Conservation (phyloP, 2,888 invertebrate species). For the Drosophila phalerata region DNA sequence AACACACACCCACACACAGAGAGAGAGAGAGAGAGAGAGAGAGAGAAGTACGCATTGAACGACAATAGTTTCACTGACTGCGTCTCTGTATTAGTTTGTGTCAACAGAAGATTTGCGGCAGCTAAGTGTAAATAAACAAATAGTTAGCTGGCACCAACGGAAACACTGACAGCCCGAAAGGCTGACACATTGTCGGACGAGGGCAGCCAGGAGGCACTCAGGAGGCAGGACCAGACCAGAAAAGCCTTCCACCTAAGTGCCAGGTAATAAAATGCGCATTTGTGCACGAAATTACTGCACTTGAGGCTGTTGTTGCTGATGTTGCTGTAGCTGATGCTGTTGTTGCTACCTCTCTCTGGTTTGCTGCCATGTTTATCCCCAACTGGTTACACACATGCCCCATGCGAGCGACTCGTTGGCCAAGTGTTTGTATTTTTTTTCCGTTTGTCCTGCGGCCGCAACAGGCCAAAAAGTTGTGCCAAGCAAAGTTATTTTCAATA, state of each 20-base stretch:
- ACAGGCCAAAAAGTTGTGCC: slow-evolving; percentile 60
- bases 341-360: slow-evolving; percentile 12
- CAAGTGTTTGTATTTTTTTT: slow-evolving; percentile 26
- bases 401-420: slow-evolving; percentile 13
- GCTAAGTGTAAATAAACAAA: slow-evolving; percentile 75
- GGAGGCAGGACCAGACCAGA: not conserved
- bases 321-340: slow-evolving; percentile 16
- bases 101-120: slow-evolving; percentile 53
- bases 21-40: not conserved
- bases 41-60: not conserved
- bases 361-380: slow-evolving; percentile 31
- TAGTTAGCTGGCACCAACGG: slow-evolving; percentile 47
- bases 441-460: slow-evolving; percentile 34
- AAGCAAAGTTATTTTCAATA: slow-evolving; percentile 74
- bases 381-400: slow-evolving; percentile 37
- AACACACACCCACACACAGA: slow-evolving; percentile 22
- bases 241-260: slow-evolving; percentile 49
- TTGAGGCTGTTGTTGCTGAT: slow-evolving; percentile 41
- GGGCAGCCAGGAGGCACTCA: slow-evolving; percentile 5
- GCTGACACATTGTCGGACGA: slow-evolving; percentile 24
- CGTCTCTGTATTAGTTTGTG: slow-evolving; percentile 45
- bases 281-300: slow-evolving; percentile 72
- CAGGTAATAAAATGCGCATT: slow-evolving; percentile 79
- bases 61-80: slow-evolving; percentile 28
- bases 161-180: slow-evolving; percentile 25